Conservation (phyloP, 2,888 invertebrate species). For the Notodonta ziczac region DNA sequence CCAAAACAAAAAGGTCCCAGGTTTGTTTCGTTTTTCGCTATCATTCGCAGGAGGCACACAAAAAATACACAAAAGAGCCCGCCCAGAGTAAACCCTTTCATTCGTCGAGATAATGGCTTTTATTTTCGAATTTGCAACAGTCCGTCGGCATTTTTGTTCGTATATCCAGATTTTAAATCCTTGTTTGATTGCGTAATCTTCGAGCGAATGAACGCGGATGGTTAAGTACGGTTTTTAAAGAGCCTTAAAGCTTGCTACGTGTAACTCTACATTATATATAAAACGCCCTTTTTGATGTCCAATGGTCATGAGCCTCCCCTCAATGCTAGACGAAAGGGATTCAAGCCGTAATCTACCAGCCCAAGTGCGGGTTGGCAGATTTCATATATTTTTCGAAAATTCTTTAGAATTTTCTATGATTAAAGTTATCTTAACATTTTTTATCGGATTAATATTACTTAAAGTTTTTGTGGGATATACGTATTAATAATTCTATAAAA, state of each 20-base stretch:
- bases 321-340: too few relatives aligned
- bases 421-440: too few relatives aligned
- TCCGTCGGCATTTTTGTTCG: slow-evolving; percentile 28
- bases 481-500: too few relatives aligned
- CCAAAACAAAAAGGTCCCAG: not conserved
- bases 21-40: slow-evolving; percentile 26
- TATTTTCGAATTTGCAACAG: slow-evolving; percentile 43
- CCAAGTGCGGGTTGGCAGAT: too few relatives aligned
- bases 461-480: too few relatives aligned
- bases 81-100: slow-evolving; percentile 32
- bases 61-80: slow-evolving; percentile 33
- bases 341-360: too few relatives aligned
- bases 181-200: not conserved
- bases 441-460: too few relatives aligned
- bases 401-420: too few relatives aligned
- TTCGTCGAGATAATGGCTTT: slow-evolving; percentile 42
- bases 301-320: too few relatives aligned
- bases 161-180: slow-evolving; percentile 6
- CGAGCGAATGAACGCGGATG: slow-evolving; percentile 1
- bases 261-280: too few relatives aligned
- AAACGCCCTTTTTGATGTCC: too few relatives aligned
- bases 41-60: slow-evolving; percentile 34
- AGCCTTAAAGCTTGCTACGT: not conserved
- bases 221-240: not conserved
- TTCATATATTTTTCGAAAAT: too few relatives aligned